phyloP scores from a whole-genome alignment of 1,140 invertebrate species.

The Meloidogyne floridensis region DNA sequence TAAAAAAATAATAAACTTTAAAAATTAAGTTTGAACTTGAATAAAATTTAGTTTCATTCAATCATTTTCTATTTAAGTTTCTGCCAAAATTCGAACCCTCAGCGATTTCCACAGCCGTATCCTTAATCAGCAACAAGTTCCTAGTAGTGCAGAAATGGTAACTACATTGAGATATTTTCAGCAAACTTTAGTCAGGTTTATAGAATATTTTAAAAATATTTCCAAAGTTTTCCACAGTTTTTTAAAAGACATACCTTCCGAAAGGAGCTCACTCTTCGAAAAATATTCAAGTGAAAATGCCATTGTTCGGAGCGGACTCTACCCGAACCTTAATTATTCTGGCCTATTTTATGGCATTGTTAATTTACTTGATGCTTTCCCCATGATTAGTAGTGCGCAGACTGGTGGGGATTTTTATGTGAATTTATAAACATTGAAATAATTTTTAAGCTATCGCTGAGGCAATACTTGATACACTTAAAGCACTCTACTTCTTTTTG shows the following conservation, averaged over 20 bases:
- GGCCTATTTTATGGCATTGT: constrained; percentile 67
- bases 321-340: constrained; percentile 65
- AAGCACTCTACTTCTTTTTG: constrained; percentile 89
- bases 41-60: background rate
- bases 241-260: constrained; percentile 59
- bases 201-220: constrained; percentile 1
- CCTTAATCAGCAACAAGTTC: constrained; percentile 85
- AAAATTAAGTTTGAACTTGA: background rate
- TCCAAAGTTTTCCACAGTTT: constrained; percentile 50
- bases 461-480: constrained; percentile 83
- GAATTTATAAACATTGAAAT: background rate
- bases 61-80: constrained; percentile 74
- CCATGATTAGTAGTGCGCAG: constrained; percentile 67
- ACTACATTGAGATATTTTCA: constrained; percentile 97
- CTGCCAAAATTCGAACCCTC: constrained; percentile 91
- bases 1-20: background rate
- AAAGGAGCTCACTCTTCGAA: constrained; percentile 50
- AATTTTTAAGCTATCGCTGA: constrained; percentile 80
- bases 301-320: constrained; percentile 46
- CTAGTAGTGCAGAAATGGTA: constrained; percentile 89
- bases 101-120: constrained; percentile 92
- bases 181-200: constrained; percentile 82
- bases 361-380: constrained; percentile 69
- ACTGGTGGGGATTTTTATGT: constrained; percentile 59
- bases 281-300: constrained; percentile 48